Conservation (phyloP, 2,113 vertebrate genomes). For the Cnemophilus loriae region DNA sequence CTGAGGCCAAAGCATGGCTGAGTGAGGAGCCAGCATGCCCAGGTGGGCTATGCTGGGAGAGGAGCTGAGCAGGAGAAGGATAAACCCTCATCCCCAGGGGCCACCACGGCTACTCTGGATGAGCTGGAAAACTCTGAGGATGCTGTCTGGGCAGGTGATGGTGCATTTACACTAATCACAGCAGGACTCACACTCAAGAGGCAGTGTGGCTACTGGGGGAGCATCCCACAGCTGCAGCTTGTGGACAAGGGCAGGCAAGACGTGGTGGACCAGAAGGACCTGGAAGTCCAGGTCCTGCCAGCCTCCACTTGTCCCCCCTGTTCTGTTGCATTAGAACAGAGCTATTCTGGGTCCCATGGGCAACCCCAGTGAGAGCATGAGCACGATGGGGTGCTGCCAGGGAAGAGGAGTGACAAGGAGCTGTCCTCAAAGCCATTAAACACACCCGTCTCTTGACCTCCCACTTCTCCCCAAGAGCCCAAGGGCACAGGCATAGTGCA, state of each 20-base stretch:
- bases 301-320: too few relatives aligned
- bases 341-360: background rate
- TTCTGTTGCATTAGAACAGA: background rate
- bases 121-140: background rate
- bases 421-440: background rate
- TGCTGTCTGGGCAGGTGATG: background rate
- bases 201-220: background rate
- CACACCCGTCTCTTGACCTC: background rate
- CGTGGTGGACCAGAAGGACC: background rate
- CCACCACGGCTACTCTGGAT: background rate
- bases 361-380: background rate
- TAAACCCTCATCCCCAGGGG: rapidly evolving
- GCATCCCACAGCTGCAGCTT: background rate
- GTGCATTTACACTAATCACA: background rate
- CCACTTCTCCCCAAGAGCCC: background rate
- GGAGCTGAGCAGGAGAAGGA: rapidly evolving
- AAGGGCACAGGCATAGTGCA: background rate
- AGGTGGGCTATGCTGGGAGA: background rate
- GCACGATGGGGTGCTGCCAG: rapidly evolving
- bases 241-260: background rate
- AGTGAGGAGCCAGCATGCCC: background rate
- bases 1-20: background rate
- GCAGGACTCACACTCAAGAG: background rate
- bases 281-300: background rate
- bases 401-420: background rate